These are phyloP conservation scores for Adelphocoris suturalis DNA, from an alignment of 2,888 invertebrate genomes.

Conservation along the genomic window DNA sequence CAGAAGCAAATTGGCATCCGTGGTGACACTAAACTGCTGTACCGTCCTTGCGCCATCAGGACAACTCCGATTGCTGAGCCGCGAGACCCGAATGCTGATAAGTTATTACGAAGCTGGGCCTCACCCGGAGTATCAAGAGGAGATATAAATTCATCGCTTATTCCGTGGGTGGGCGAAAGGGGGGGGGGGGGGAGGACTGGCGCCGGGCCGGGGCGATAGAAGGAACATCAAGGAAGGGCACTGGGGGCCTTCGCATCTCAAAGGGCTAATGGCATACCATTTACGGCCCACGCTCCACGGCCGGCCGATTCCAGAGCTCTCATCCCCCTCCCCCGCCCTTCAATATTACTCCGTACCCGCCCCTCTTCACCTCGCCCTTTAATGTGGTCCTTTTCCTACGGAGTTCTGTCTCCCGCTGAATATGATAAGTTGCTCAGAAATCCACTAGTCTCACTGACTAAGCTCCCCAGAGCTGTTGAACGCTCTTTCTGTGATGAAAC, in stretches of 20 bases:
- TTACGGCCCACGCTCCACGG: slow-evolving; percentile 32
- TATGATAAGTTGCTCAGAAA: neutral
- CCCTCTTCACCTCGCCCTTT: neutral
- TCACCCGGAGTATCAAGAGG: neutral
- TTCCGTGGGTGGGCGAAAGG: neutral
- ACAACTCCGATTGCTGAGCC: neutral
- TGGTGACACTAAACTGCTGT: too few relatives aligned
- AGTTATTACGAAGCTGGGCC: slow-evolving; percentile 1
- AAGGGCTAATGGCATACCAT: slow-evolving; percentile 32
- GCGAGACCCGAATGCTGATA: neutral
- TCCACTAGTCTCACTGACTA: neutral
- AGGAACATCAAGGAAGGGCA: slow-evolving; percentile 20
- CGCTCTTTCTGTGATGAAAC: neutral
- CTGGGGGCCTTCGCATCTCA: slow-evolving; percentile 16
- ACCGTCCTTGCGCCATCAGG: too few relatives aligned
- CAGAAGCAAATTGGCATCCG: too few relatives aligned
- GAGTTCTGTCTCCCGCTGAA: slow-evolving; percentile 7
- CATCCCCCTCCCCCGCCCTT: neutral
- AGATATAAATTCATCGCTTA: slow-evolving; percentile 28
- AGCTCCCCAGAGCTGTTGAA: neutral
- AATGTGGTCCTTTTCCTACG: slow-evolving; percentile 2
- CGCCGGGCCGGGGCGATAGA: slow-evolving; percentile 18
- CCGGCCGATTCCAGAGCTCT: neutral
- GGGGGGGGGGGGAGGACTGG: neutral
- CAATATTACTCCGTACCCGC: neutral